Evolutionary conservation across 2,113 vertebrate species (phyloP).

Genomic region (Dipodomys stephensi): DNA sequence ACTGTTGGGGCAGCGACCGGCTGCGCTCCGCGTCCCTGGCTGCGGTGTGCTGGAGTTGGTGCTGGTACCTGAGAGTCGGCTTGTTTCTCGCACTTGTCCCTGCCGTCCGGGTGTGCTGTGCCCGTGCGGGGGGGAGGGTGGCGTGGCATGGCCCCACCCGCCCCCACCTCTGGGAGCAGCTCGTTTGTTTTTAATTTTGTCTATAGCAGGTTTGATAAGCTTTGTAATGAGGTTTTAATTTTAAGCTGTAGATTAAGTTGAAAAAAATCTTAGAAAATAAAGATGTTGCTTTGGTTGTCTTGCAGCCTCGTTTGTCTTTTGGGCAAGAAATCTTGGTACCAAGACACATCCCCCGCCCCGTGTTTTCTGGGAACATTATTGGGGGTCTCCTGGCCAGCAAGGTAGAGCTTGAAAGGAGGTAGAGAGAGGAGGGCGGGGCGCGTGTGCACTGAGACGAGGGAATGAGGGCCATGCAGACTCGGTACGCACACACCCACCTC

Average conservation of each 20-base stretch:
- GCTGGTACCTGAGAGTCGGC: constrained; percentile 56
- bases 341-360: not conserved
- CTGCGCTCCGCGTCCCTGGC: too few species aligned
- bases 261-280: constrained; percentile 34
- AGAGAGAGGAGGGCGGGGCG: not conserved
- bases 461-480: too few species aligned
- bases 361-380: not conserved
- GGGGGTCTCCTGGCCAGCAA: not conserved
- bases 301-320: not conserved
- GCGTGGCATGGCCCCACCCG: too few species aligned
- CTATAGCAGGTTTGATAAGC: constrained; percentile 80
- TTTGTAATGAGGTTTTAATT: constrained; percentile 81
- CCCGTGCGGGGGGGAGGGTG: too few species aligned
- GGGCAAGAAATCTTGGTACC: not conserved
- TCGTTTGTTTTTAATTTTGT: constrained; percentile 66
- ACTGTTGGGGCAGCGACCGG: not conserved
- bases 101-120: too few species aligned
- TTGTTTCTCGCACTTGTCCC: not conserved
- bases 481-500: too few species aligned
- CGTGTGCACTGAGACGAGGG: too few species aligned
- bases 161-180: too few species aligned
- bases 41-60: not conserved
- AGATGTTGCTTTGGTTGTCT: constrained; percentile 29
- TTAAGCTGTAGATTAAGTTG: constrained; percentile 84
- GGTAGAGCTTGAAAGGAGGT: not conserved